Evolutionary conservation across 53 echinoderm and acorn worm genomes (phyloP).

Genomic region (Holothuria leucospilota): DNA sequence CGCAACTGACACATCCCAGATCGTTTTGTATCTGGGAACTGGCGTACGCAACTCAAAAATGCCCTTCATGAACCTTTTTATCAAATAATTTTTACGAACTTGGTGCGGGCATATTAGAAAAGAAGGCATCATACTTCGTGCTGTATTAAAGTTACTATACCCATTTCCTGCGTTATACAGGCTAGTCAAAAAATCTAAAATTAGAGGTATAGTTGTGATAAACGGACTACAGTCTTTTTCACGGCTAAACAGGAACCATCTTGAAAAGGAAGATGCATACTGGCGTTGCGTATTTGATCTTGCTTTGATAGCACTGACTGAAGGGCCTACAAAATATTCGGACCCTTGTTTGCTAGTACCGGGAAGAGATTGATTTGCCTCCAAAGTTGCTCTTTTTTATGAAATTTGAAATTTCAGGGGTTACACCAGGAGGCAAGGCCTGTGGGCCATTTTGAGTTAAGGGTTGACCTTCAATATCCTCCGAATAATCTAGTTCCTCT

Average conservation of each 20-base stretch:
- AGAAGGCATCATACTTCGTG: not conserved
- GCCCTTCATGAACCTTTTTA: slow-evolving; percentile 19
- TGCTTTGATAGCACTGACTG: too few relatives aligned
- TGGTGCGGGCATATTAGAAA: not conserved
- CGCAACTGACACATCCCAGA: slow-evolving; percentile 4
- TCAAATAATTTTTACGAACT: slow-evolving; percentile 6
- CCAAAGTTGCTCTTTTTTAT: too few relatives aligned
- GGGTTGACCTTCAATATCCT: too few relatives aligned
- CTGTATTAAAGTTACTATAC: slow-evolving; percentile 4
- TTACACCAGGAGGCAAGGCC: too few relatives aligned
- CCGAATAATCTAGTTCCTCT: too few relatives aligned
- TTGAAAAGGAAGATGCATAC: slow-evolving; percentile 7
- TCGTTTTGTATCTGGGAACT: slow-evolving; percentile 12
- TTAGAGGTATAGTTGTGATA: slow-evolving; percentile 1
- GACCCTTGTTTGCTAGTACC: too few relatives aligned
- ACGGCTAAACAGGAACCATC: slow-evolving; percentile 9
- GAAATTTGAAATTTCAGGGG: too few relatives aligned
- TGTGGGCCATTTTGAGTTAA: too few relatives aligned
- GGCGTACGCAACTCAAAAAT: slow-evolving; percentile 5
- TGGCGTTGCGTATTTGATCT: not conserved
- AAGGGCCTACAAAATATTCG: too few relatives aligned
- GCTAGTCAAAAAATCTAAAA: slow-evolving; percentile 9
- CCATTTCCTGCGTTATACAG: slow-evolving; percentile 24
- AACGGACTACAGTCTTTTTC: slow-evolving; percentile 9
- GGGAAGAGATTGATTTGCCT: too few relatives aligned